Percentiles rank a stretch among this genome's conserved stretches.
phyloP scores from a whole-genome alignment of 2,888 invertebrate species.

The Ectobius pallidus region DNA sequence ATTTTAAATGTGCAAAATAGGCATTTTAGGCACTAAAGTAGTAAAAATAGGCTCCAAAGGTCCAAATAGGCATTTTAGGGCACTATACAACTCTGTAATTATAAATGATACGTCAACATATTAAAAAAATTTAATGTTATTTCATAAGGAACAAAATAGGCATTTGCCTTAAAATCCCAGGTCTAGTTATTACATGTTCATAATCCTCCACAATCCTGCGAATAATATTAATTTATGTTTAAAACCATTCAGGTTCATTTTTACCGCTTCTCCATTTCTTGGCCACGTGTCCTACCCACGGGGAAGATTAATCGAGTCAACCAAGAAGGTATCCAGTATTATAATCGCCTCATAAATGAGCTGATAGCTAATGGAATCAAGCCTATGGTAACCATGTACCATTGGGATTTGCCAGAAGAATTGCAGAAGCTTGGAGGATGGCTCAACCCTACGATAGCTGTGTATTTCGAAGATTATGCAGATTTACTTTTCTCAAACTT shows the following conservation, averaged over 20 bases:
- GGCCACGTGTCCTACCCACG: constrained; percentile 30
- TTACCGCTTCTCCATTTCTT: constrained; percentile 30
- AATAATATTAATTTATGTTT: no score
- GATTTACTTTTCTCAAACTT: constrained; percentile 59
- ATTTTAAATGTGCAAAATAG: no score
- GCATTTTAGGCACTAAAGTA: no score
- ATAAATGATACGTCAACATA: no score
- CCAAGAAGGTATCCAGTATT: constrained; percentile 52
- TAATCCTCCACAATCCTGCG: no score
- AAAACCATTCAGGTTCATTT: constrained; percentile 31
- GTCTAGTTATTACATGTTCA: no score
- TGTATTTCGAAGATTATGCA: constrained; percentile 69
- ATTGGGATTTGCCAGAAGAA: constrained; percentile 59
- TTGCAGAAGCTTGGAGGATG: constrained; percentile 63
- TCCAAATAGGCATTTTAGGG: no score
- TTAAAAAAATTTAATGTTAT: no score
- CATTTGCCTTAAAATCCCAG: no score
- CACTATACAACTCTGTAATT: no score
- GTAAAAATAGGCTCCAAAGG: no score
- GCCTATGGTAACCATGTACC: constrained; percentile 50
- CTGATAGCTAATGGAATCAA: constrained; percentile 51
- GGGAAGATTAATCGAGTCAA: constrained; percentile 28
- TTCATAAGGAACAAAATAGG: no score
- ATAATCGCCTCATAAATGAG: constrained; percentile 53
- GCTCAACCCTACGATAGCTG: constrained; percentile 68